These are phyloP conservation scores for Eupithecia subfuscata DNA, from an alignment of 2,888 invertebrate genomes.

Conservation along the genomic window DNA sequence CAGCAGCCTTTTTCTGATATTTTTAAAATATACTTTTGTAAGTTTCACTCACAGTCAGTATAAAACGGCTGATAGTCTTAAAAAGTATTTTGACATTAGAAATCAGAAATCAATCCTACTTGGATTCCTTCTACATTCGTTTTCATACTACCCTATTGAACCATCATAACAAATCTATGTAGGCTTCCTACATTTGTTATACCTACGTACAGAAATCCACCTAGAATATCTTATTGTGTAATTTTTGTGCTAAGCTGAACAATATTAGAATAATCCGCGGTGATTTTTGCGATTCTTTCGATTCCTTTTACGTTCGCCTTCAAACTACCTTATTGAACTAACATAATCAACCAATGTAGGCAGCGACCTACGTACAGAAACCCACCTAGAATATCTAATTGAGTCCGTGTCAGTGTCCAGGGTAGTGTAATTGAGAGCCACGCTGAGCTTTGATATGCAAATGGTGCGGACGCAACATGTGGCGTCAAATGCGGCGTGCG, in stretches of 20 bases:
- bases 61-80: too few relatives aligned
- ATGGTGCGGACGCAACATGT: conserved; percentile 73
- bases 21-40: background rate
- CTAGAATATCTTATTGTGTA: background rate
- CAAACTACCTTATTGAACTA: background rate
- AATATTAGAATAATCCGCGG: background rate
- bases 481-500: conserved; percentile 45
- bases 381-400: conserved; percentile 13
- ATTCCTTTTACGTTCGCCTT: background rate
- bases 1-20: conserved; percentile 1
- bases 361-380: background rate
- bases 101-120: background rate
- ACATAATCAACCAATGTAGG: background rate
- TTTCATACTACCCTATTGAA: too few relatives aligned
- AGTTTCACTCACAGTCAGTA: too few relatives aligned
- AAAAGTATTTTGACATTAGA: background rate
- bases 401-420: conserved; percentile 22
- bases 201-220: background rate
- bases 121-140: too few relatives aligned
- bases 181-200: too few relatives aligned
- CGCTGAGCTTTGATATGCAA: conserved; percentile 77
- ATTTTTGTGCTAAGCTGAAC: background rate
- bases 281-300: background rate
- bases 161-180: too few relatives aligned
- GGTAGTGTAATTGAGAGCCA: conserved; percentile 68